Percentiles rank a stretch among this genome's conserved stretches.
phyloP scores from a whole-genome alignment of 2,797 vertebrate species.

The Zenarchopterus dispar region DNA sequence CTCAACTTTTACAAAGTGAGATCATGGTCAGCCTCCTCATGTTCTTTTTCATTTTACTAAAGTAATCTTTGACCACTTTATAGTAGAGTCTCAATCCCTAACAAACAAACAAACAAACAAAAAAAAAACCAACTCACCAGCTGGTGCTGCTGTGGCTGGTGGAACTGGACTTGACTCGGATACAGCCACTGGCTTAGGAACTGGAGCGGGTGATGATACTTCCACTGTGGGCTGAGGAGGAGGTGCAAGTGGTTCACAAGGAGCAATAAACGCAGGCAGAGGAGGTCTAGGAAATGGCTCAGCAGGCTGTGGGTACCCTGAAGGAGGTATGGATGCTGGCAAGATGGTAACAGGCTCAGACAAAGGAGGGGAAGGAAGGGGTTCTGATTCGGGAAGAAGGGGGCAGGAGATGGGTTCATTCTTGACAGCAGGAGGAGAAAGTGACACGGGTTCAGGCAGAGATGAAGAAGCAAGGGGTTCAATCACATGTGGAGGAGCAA shows the following conservation, averaged over 20 bases:
- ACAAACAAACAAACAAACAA: not conserved
- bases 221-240: conserved; percentile 67
- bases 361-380: conserved; percentile 41
- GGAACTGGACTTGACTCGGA: conserved; percentile 36
- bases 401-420: conserved; percentile 40
- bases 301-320: conserved; percentile 47
- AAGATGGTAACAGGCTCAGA: conserved; percentile 43
- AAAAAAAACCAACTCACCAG: conserved; percentile 61
- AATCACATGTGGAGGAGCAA: conserved; percentile 43
- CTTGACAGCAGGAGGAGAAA: conserved; percentile 30
- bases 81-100: too few relatives aligned
- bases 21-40: too few relatives aligned
- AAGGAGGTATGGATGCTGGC: conserved; percentile 23
- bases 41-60: too few relatives aligned
- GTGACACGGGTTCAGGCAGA: conserved; percentile 40
- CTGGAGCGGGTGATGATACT: conserved; percentile 49
- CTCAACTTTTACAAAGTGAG: too few relatives aligned
- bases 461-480: conserved; percentile 52
- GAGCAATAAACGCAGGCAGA: conserved; percentile 56
- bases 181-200: conserved; percentile 45
- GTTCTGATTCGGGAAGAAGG: conserved; percentile 35
- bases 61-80: too few relatives aligned
- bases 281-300: conserved; percentile 58
- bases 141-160: conserved; percentile 47
- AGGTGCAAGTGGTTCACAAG: conserved; percentile 73